Percentiles rank a stretch among this genome's conserved stretches.
Conservation (phyloP, 1,140 invertebrate genomes). For the Aplysia californica region DNA sequence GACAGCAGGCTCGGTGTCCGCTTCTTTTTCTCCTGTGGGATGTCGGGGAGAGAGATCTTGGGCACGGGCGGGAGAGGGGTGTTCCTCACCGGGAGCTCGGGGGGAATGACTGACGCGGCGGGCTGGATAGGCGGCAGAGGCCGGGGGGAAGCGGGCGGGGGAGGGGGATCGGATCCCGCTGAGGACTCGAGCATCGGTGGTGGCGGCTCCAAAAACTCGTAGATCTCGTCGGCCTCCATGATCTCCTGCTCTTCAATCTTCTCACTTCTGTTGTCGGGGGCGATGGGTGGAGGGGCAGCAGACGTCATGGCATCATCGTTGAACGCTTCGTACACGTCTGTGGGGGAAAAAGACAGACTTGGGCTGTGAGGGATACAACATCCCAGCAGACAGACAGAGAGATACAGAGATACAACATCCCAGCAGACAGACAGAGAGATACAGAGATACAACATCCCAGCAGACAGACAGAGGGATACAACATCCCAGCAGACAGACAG, state of each 20-base stretch:
- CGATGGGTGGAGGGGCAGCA: neutral
- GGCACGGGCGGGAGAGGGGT: neutral
- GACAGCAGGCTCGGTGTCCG: constrained; percentile 28
- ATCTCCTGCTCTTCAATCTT: too few species aligned
- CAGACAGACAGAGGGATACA: too few species aligned
- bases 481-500: too few species aligned
- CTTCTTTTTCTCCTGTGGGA: constrained; percentile 23
- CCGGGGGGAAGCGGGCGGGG: neutral
- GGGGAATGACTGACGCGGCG: neutral
- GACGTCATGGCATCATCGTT: neutral
- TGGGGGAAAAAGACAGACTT: too few species aligned
- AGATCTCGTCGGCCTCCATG: constrained; percentile 18
- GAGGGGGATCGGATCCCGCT: neutral
- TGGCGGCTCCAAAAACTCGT: neutral
- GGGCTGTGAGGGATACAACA: too few species aligned
- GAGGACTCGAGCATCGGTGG: constrained; percentile 2
- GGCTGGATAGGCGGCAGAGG: neutral
- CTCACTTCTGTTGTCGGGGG: too few species aligned
- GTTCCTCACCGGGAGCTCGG: constrained; percentile 1
- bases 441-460: too few species aligned
- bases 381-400: too few species aligned
- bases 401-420: too few species aligned
- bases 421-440: too few species aligned
- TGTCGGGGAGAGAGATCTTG: constrained; percentile 13
- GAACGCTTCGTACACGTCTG: too few species aligned